Evolutionary conservation across 2,888 invertebrate species (phyloP).

Genomic region (Stenchaetothrips biformis): DNA sequence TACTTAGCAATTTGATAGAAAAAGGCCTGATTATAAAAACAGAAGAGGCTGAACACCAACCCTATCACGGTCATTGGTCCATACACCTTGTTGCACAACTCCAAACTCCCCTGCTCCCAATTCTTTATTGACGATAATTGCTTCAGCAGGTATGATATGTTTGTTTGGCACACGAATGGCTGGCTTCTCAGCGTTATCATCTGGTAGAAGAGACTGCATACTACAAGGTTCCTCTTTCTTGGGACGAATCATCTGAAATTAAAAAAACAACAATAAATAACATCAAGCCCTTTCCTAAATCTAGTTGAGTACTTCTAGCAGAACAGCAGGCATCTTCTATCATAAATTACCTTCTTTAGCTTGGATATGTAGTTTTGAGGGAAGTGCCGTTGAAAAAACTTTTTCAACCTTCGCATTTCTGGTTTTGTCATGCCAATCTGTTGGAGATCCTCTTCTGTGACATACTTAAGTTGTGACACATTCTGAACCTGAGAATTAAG

Average conservation of each 20-base stretch:
- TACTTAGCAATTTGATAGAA: neutral
- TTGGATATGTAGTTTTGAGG: slow-evolving; percentile 90
- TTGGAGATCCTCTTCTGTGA: slow-evolving; percentile 83
- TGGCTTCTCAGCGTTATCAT: slow-evolving; percentile 43
- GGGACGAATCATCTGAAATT: slow-evolving; percentile 44
- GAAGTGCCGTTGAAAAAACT: slow-evolving; percentile 88
- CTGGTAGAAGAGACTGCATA: slow-evolving; percentile 37
- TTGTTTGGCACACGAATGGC: slow-evolving; percentile 67
- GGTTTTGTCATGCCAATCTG: slow-evolving; percentile 92
- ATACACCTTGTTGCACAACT: slow-evolving; percentile 94
- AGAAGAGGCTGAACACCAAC: slow-evolving; percentile 46
- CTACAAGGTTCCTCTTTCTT: slow-evolving; percentile 44
- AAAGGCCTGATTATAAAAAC: slow-evolving; percentile 24
- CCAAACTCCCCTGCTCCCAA: slow-evolving; percentile 97
- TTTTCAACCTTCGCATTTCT: slow-evolving; percentile 89
- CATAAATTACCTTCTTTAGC: slow-evolving; percentile 67
- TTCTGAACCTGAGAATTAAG: slow-evolving; percentile 57
- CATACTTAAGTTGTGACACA: slow-evolving; percentile 87
- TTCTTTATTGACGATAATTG: slow-evolving; percentile 89
- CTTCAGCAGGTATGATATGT: slow-evolving; percentile 81
- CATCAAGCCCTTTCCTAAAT: neutral
- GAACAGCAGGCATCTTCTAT: neutral
- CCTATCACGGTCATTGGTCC: slow-evolving; percentile 91
- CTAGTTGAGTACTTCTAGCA: neutral
- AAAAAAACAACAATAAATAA: slow-evolving; percentile 3